Evolutionary conservation across 2,888 invertebrate genomes (phyloP).

Genomic region (Matsumyia berberina): DNA sequence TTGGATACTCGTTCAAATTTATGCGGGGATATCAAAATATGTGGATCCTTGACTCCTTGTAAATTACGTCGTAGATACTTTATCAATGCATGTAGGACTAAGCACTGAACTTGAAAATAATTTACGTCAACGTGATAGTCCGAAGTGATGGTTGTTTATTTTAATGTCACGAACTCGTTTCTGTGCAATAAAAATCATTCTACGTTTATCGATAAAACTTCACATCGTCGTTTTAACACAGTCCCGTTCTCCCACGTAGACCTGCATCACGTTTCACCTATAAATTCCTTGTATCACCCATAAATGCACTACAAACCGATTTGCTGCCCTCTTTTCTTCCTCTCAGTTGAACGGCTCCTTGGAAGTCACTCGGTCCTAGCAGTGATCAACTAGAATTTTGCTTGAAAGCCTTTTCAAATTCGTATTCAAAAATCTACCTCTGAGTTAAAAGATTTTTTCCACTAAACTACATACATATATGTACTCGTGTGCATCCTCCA

Average conservation of each 20-base stretch:
- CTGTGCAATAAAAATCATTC: constrained; percentile 31
- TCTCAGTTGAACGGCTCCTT: background rate
- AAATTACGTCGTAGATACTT: too few species aligned
- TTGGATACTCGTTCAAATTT: too few species aligned
- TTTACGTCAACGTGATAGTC: background rate
- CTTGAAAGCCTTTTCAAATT: constrained; percentile 54
- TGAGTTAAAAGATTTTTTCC: constrained; percentile 15
- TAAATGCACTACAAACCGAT: constrained; percentile 49
- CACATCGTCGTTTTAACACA: background rate
- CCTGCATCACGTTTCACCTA: constrained; percentile 62
- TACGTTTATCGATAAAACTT: constrained; percentile 54
- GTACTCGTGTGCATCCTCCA: constrained; percentile 3
- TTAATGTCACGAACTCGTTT: constrained; percentile 5
- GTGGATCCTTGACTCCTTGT: too few species aligned
- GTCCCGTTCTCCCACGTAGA: background rate
- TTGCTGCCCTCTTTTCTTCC: background rate
- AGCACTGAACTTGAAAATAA: constrained; percentile 12
- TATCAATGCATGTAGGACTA: background rate
- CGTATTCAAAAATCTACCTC: constrained; percentile 44
- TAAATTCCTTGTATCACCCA: constrained; percentile 54
- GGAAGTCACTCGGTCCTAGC: background rate
- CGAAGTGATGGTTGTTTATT: constrained; percentile 19
- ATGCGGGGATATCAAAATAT: too few species aligned
- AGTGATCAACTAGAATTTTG: constrained; percentile 37
- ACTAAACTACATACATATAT: constrained; percentile 8